Evolutionary conservation across 2,113 vertebrate species (phyloP).

Genomic region (Hydrolagus affinis): DNA sequence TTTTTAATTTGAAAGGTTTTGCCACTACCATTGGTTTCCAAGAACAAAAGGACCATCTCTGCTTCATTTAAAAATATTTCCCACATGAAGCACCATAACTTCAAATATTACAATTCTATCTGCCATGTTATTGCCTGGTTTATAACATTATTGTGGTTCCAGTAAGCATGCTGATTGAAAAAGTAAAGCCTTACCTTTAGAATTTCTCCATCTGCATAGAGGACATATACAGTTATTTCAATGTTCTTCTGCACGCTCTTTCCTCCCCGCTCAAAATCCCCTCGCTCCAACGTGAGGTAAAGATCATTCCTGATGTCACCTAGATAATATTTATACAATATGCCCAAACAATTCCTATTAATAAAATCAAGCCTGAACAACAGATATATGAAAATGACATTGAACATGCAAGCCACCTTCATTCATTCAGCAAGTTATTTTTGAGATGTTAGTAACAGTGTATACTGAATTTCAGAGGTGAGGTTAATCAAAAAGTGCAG

Average conservation of each 20-base stretch:
- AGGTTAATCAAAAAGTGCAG: neutral
- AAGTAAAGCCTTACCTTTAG: slow-evolving; percentile 53
- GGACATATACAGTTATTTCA: slow-evolving; percentile 83
- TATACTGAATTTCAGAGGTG: neutral
- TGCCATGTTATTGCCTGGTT: no score
- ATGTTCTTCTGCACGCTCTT: slow-evolving; percentile 98
- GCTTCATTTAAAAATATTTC: no score
- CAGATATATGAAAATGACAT: neutral
- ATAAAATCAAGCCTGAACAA: slow-evolving; percentile 15
- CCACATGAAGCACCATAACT: no score
- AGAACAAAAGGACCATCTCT: no score
- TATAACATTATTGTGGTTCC: no score
- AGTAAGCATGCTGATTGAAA: neutral
- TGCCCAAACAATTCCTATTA: neutral
- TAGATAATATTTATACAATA: slow-evolving; percentile 40
- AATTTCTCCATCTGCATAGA: slow-evolving; percentile 87
- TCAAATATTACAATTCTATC: no score
- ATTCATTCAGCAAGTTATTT: no score
- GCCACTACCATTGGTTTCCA: no score
- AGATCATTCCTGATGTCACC: slow-evolving; percentile 92
- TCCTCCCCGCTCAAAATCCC: slow-evolving; percentile 92
- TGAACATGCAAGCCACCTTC: neutral
- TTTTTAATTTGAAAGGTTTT: no score
- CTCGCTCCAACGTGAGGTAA: slow-evolving; percentile 85
- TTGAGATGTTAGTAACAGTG: no score